Conservation (phyloP, 2,888 invertebrate genomes). For the Steinernema scapterisci region DNA sequence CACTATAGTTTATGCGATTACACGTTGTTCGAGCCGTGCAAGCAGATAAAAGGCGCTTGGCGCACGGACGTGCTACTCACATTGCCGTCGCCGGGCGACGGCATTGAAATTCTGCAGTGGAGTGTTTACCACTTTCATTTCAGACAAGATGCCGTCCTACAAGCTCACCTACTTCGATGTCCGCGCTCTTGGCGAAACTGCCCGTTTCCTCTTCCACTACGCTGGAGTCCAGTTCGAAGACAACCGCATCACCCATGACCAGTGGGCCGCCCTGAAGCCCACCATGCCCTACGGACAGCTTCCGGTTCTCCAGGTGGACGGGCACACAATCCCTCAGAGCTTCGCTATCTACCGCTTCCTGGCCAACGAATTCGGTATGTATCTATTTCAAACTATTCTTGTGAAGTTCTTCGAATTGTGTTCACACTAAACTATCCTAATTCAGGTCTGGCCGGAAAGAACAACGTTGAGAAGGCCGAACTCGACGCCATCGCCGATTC, state of each 20-base stretch:
- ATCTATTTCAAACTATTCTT: too few relatives aligned
- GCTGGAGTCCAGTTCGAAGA: slow-evolving; percentile 21
- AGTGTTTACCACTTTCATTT: too few relatives aligned
- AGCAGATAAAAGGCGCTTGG: too few relatives aligned
- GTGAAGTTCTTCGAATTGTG: too few relatives aligned
- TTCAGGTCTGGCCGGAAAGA: slow-evolving; percentile 16
- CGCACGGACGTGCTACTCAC: too few relatives aligned
- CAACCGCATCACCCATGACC: not conserved
- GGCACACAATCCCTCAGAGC: slow-evolving; percentile 29
- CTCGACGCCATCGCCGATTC: slow-evolving; percentile 18
- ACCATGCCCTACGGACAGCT: slow-evolving; percentile 33
- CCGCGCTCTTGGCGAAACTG: slow-evolving; percentile 19
- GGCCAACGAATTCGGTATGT: slow-evolving; percentile 20
- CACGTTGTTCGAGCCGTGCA: too few relatives aligned
- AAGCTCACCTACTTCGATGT: slow-evolving; percentile 27
- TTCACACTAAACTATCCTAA: too few relatives aligned
- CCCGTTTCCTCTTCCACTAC: slow-evolving; percentile 16
- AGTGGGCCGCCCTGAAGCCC: slow-evolving; percentile 7
- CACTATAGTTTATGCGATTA: too few relatives aligned
- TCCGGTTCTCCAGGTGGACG: slow-evolving; percentile 34
- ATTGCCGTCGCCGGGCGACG: too few relatives aligned
- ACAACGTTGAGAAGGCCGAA: slow-evolving; percentile 1
- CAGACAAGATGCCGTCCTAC: slow-evolving; percentile 10
- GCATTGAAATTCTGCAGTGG: too few relatives aligned
- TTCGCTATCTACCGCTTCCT: slow-evolving; percentile 34